Conservation (phyloP, 2,797 vertebrate species). For the Sylvilagus floridanus region DNA sequence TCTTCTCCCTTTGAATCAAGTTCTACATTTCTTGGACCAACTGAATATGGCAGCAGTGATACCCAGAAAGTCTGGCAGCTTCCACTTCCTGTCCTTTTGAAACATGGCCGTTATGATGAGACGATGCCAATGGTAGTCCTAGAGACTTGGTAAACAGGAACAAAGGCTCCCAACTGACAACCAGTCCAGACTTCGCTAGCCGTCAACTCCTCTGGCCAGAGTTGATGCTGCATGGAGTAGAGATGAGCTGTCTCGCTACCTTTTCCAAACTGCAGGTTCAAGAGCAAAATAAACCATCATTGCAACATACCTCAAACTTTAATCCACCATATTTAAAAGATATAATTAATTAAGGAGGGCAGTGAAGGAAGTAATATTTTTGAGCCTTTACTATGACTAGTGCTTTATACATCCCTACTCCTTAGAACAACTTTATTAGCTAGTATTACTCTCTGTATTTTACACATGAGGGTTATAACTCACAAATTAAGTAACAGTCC, state of each 20-base stretch:
- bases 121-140: background rate
- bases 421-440: background rate
- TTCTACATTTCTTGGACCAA: background rate
- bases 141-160: background rate
- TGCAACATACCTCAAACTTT: background rate
- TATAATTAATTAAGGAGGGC: background rate
- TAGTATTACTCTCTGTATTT: background rate
- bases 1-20: background rate
- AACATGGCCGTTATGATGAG: background rate
- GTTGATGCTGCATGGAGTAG: background rate
- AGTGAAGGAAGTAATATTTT: slow-evolving; percentile 4
- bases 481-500: background rate
- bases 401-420: background rate
- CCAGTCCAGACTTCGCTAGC: background rate
- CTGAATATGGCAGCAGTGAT: background rate
- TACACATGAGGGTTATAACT: background rate
- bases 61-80: background rate
- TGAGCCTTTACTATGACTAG: background rate
- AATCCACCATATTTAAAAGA: slow-evolving; percentile 24
- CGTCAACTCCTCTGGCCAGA: background rate
- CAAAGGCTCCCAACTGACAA: background rate
- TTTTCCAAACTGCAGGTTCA: background rate
- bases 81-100: background rate
- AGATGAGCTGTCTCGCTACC: background rate
- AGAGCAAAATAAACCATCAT: background rate